Base-by-base conservation (phyloP, 2,113 vertebrate genomes). In the Scolopax mira region DNA sequence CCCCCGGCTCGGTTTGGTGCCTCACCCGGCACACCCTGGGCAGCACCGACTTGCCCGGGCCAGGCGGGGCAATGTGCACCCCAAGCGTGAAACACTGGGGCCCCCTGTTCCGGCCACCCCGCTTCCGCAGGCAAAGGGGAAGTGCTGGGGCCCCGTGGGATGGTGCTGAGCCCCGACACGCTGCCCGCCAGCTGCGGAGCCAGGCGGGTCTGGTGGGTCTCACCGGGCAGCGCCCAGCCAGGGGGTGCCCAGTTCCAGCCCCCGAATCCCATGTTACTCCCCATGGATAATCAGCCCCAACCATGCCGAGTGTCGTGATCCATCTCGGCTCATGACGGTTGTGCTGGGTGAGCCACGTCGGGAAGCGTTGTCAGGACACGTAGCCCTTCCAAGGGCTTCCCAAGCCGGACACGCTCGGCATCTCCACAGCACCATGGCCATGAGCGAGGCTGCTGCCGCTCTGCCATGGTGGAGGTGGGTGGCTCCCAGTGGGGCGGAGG, bases 261-360 rank as follows among this genome's bases (percentile, higher is more conserved):
- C 41, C 5, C 2, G 9, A 31, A 31, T 42, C 31, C 39, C 13
- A 15, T 1, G 6, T 42, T 85, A 41, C 55, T 30, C 11, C 27
- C 70, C 13, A 2, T 5, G 1, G 16, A 52, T 61, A 41, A 78
- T n/a, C 44, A 49, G 28, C 37, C 42, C 4, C 13, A 27, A 0
- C 18, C 6, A 2, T 28, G 46, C 65, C 3, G 4, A 33, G 24
- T 6, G 1, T 60, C 39, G 0, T 9, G 27, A 51, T 69, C 77
- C 42, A 6, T 33, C 23, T 39, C 3, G 2, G 57, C 13, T 25
- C 1, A 0, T 22, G 19, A 51, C 28, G 48, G 13, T 58, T 25
- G 7, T 44, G 64, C 49, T 1, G 2, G 18, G 3, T 33, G 57
- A 28, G 22, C 24, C 30, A 1, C 4, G 4, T 2, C 0, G 0